Conservation (phyloP, 2,797 vertebrate genomes). For the Cynopterus sphinx region DNA sequence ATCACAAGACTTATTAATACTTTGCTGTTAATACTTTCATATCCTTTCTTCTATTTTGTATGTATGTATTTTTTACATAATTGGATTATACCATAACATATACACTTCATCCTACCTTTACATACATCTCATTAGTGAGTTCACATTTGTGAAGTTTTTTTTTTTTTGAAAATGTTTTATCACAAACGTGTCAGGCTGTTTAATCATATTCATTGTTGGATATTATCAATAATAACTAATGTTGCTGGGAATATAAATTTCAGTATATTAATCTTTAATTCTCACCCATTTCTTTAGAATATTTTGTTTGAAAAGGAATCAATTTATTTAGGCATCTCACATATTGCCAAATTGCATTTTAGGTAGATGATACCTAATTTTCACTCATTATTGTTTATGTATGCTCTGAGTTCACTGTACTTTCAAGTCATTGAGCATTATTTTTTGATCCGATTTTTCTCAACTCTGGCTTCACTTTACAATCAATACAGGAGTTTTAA, state of each 20-base stretch:
- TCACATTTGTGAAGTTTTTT: constrained; percentile 13
- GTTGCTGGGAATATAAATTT: background rate
- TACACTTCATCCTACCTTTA: background rate
- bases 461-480: background rate
- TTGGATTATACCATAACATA: background rate
- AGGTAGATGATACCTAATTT: background rate
- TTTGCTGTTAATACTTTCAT: background rate
- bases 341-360: constrained; percentile 2
- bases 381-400: background rate
- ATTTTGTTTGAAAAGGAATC: constrained; percentile 31
- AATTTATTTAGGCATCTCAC: background rate
- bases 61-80: background rate
- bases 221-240: background rate
- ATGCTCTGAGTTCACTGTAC: background rate
- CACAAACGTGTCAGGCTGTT: background rate
- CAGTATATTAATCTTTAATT: constrained; percentile 46
- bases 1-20: background rate
- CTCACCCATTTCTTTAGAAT: constrained; percentile 20
- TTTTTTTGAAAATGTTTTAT: background rate
- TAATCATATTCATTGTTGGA: background rate
- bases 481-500: background rate
- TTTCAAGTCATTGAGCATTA: background rate
- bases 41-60: background rate
- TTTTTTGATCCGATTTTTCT: background rate
- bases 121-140: background rate